Base-by-base conservation (phyloP, 2,113 vertebrate species). In the Neoarius graeffei region DNA sequence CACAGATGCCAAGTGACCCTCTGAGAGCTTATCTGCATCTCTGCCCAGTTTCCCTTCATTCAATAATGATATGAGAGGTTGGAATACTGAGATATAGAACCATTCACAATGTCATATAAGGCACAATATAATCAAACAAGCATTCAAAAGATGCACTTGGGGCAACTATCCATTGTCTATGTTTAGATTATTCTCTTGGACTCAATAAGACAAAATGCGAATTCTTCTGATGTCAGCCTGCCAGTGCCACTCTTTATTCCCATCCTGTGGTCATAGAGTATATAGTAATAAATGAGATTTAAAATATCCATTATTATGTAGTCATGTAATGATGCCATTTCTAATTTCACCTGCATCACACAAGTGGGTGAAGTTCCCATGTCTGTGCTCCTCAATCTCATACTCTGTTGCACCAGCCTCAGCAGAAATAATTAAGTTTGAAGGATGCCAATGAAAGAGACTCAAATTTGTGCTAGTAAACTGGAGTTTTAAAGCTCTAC, bases 11-110 rank as follows among this genome's bases (percentile, higher is more conserved):
- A 83, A 52, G 91, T 89, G 92, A 93, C 93, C 94, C 94, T 95
- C 92, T 90, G 92, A 91, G 86, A 54, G 52, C 90, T 93, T 91
- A 93, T 95, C 93, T 42, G 42, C 93, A 93, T 93, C 93, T 93
- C 92, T 93, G 91, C 92, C 92, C 92, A 92, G 85, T 94, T 94
- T 93, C 92, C 30, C 92, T 91, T 88, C 89, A 92, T 94, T 94
- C 93, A 93, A 94, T 95, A 94, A 93, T 91, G 88, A 92, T 90
- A 92, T 83, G 90, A 91, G 86, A 91, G 89, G 92, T 93, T 94
- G 94, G 94, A 90, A 94, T 93, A 92, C 81, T 62, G 74, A 66
- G 87, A 91, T 92, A 91, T 88, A 92, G 93, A 89, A 90, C 89
- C 71, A 62, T 62, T 76, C 20, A 62, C 57, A 50, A 64, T 19